phyloP scores from a whole-genome alignment of 2,113 vertebrate genomes.

The Sclerurus mexicanus region DNA sequence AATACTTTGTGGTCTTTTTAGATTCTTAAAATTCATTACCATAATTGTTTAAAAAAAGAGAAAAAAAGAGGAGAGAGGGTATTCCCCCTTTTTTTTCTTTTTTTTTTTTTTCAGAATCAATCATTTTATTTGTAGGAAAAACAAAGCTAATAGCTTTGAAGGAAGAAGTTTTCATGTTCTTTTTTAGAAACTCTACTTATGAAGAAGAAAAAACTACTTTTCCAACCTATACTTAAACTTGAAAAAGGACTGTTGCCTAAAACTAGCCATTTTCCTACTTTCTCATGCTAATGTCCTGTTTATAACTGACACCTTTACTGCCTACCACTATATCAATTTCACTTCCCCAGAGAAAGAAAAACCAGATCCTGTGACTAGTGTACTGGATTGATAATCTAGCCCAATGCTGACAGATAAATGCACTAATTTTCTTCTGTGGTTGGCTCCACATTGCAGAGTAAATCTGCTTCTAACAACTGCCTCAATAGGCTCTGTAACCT shows the following conservation, averaged over 20 bases:
- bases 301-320: constrained; percentile 93
- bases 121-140: neutral
- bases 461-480: constrained; percentile 83
- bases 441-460: constrained; percentile 86
- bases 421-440: constrained; percentile 96
- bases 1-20: neutral
- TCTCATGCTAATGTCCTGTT: constrained; percentile 90
- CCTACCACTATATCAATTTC: constrained; percentile 87
- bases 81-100: neutral
- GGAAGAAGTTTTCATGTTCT: constrained; percentile 28
- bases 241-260: constrained; percentile 61
- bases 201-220: constrained; percentile 33
- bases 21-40: neutral
- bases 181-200: neutral
- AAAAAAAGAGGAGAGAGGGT: rapidly evolving
- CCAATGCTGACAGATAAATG: constrained; percentile 98
- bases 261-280: constrained; percentile 73
- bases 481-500: constrained; percentile 82
- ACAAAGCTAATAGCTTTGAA: neutral
- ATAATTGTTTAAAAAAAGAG: neutral
- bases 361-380: constrained; percentile 86
- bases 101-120: neutral
- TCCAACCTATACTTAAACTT: constrained; percentile 52
- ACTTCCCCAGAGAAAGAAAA: constrained; percentile 87
- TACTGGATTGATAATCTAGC: constrained; percentile 94